Percentiles rank a stretch among this genome's conserved stretches.
Conservation (phyloP, 2,797 vertebrate species). For the Urophycis tenuis region DNA sequence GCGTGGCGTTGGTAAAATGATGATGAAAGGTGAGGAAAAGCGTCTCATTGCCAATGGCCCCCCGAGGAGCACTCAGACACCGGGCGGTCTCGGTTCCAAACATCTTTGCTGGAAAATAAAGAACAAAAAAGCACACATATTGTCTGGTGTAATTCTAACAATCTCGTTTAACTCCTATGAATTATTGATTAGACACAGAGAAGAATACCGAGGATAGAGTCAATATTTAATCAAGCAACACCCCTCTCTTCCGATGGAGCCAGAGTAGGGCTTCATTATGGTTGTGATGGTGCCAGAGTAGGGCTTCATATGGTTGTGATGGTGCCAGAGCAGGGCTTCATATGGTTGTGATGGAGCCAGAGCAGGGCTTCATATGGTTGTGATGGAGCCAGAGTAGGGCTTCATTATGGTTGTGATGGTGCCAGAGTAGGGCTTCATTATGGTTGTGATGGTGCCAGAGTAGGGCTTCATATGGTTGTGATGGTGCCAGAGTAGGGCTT, state of each 20-base stretch:
- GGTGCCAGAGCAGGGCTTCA: no score
- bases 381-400: background rate
- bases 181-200: constrained; percentile 65
- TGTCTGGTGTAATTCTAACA: constrained; percentile 43
- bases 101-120: constrained; percentile 14
- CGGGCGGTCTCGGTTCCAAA: background rate
- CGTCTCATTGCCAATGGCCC: background rate
- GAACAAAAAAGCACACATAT: constrained; percentile 33
- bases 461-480: no score
- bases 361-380: no score
- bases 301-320: constrained; percentile 7
- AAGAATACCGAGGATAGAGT: constrained; percentile 61
- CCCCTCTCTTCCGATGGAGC: constrained; percentile 46
- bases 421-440: no score
- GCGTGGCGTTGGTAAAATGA: background rate
- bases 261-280: constrained; percentile 56
- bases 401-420: constrained; percentile 2
- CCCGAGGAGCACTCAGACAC: background rate
- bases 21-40: background rate
- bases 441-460: constrained; percentile 3
- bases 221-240: constrained; percentile 70
- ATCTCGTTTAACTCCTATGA: constrained; percentile 59
- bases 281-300: no score
- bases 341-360: constrained; percentile 4
- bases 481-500: background rate